phyloP scores from a whole-genome alignment of 2,113 vertebrate species.

The Apodemus speciosus region DNA sequence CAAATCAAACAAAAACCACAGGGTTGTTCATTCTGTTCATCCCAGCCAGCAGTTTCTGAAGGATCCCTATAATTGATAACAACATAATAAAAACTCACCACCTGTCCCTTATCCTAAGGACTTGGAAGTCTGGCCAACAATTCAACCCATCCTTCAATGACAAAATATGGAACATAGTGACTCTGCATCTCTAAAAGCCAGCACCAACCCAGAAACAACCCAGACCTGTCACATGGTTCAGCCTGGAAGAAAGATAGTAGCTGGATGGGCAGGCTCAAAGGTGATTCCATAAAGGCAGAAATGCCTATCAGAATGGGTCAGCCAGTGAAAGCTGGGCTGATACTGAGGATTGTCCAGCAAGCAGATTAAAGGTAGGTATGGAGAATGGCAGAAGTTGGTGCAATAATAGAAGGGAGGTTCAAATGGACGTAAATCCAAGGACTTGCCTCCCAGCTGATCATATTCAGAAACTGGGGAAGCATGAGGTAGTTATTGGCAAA shows the following conservation, averaged over 20 bases:
- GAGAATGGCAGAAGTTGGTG: neutral
- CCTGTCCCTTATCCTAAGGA: constrained; percentile 56
- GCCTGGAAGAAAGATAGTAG: neutral
- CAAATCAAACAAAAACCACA: neutral
- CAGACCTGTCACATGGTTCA: neutral
- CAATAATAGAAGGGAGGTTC: neutral
- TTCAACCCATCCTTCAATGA: neutral
- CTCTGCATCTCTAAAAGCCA: neutral
- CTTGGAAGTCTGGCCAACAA: neutral
- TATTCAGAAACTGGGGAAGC: neutral
- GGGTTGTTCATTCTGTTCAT: neutral
- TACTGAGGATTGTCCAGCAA: neutral
- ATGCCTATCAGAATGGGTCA: neutral
- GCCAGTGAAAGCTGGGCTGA: rapidly evolving
- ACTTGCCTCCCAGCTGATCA: neutral
- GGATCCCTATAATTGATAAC: constrained; percentile 61
- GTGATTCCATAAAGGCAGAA: neutral
- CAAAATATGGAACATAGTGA: neutral
- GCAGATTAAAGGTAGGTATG: rapidly evolving
- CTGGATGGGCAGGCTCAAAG: neutral
- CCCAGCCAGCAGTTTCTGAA: constrained; percentile 35
- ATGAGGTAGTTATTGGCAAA: neutral
- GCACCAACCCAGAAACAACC: neutral
- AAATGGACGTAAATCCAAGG: neutral
- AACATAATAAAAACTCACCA: constrained; percentile 60